These are phyloP conservation scores for Notodonta ziczac DNA, from an alignment of 2,888 invertebrate species.

Conservation along the genomic window DNA sequence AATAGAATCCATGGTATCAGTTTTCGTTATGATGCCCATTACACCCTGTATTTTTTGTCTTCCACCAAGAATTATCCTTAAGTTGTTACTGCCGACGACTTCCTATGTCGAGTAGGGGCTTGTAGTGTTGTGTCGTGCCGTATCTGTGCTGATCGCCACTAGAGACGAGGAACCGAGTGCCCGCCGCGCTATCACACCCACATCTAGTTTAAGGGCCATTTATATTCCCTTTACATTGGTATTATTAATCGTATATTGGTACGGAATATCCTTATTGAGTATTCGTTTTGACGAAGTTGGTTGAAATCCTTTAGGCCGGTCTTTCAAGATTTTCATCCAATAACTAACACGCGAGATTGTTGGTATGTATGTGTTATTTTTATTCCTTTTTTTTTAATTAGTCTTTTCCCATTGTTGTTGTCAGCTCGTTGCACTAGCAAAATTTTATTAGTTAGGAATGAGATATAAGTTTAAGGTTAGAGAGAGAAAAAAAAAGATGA, in stretches of 20 bases:
- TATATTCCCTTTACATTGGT: conserved; percentile 40
- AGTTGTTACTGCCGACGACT: conserved; percentile 11
- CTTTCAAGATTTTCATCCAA: too few species aligned
- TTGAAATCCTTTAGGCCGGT: too few species aligned
- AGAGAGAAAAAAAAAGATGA: too few species aligned
- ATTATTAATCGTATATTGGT: conserved; percentile 33
- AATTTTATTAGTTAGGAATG: too few species aligned
- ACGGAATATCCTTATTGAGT: conserved; percentile 4
- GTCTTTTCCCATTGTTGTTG: too few species aligned
- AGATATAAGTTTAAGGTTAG: too few species aligned
- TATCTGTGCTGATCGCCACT: conserved; percentile 43
- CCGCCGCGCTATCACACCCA: conserved; percentile 36
- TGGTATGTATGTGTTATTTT: too few species aligned
- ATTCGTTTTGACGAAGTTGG: neutral
- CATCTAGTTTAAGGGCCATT: conserved; percentile 50
- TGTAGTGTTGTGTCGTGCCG: conserved; percentile 37
- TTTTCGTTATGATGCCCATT: too few species aligned
- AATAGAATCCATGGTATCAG: too few species aligned
- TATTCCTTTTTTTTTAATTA: too few species aligned
- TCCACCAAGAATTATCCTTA: conserved; percentile 14
- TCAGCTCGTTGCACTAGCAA: too few species aligned
- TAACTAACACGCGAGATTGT: too few species aligned
- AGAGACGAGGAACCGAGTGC: conserved; percentile 11
- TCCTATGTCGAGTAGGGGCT: conserved; percentile 20
- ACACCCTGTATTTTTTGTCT: neutral